Evolutionary conservation across 2,888 invertebrate species (phyloP).

Genomic region (Nudaria mundana): DNA sequence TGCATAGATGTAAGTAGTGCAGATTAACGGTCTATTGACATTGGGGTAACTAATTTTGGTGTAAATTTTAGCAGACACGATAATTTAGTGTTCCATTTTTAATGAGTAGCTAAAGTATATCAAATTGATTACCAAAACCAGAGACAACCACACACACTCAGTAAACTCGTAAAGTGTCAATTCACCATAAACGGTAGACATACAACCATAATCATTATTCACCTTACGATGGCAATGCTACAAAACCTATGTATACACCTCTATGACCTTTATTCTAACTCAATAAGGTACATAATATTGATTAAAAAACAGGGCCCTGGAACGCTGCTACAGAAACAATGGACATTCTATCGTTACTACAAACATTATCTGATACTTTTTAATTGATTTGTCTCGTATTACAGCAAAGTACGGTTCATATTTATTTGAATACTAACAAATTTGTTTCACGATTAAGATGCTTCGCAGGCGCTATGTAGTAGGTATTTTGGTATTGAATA

Average conservation of each 20-base stretch:
- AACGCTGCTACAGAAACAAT: conserved; percentile 53
- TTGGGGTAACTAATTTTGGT: too few species aligned
- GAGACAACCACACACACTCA: too few species aligned
- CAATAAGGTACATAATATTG: conserved; percentile 40
- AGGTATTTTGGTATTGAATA: conserved; percentile 39
- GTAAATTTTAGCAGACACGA: too few species aligned
- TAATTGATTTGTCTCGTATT: conserved; percentile 24
- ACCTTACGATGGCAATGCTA: conserved; percentile 37
- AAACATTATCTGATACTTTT: conserved; percentile 26
- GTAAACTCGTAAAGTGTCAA: too few species aligned
- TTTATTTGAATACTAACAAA: conserved; percentile 12
- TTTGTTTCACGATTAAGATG: conserved; percentile 46
- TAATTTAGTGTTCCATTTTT: too few species aligned
- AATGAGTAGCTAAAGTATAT: too few species aligned
- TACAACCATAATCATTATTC: conserved; percentile 64
- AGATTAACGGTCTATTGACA: too few species aligned
- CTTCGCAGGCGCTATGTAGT: conserved; percentile 35
- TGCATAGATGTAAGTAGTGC: too few species aligned
- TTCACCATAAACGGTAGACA: conserved; percentile 49
- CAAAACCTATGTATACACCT: conserved; percentile 20
- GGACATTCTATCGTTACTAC: conserved; percentile 56
- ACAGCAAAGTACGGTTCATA: conserved; percentile 16
- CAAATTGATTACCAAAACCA: too few species aligned
- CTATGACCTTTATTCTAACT: conserved; percentile 27
- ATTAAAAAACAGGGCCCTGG: conserved; percentile 21